A percentile compares a stretch with the other conserved stretches of the same genome.
These are phyloP conservation scores for Coptodon bakossiorum DNA, from an alignment of 2,113 vertebrate genomes.

Conservation along the genomic window DNA sequence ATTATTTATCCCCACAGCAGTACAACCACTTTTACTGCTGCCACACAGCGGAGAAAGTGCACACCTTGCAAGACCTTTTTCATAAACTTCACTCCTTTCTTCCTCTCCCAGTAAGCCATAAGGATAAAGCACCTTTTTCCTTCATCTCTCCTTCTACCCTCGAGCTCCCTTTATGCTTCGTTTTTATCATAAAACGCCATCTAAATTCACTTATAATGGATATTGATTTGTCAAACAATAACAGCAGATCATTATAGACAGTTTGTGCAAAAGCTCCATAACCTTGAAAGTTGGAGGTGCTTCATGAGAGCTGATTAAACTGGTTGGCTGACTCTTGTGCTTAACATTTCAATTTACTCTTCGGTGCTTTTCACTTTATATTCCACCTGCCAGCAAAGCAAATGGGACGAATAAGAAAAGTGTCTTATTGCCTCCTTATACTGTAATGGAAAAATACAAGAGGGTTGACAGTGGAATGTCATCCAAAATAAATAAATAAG, in stretches of 20 bases:
- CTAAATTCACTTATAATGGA: constrained; percentile 31
- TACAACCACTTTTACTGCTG: constrained; percentile 34
- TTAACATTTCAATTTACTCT: constrained; percentile 46
- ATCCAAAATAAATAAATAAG: neutral
- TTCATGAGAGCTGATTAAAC: constrained; percentile 23
- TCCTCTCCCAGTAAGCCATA: neutral
- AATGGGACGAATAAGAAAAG: constrained; percentile 4
- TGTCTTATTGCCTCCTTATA: constrained; percentile 27
- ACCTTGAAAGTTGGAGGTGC: neutral
- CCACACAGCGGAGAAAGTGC: constrained; percentile 46
- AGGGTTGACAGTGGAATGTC: neutral
- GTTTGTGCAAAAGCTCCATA: neutral
- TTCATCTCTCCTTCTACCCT: neutral
- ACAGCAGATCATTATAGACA: constrained; percentile 13
- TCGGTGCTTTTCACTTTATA: neutral
- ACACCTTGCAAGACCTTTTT: constrained; percentile 58
- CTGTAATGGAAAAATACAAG: constrained; percentile 16
- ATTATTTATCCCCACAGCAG: constrained; percentile 56
- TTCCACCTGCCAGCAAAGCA: neutral
- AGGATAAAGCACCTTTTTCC: neutral
- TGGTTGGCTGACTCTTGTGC: constrained; percentile 1
- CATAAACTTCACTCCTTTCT: constrained; percentile 35
- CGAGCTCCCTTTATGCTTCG: neutral
- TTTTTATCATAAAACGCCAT: neutral
- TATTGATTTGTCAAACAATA: constrained; percentile 58